These are phyloP conservation scores for Cyclura pinguis DNA, from an alignment of 2,797 vertebrate genomes.

Conservation along the genomic window DNA sequence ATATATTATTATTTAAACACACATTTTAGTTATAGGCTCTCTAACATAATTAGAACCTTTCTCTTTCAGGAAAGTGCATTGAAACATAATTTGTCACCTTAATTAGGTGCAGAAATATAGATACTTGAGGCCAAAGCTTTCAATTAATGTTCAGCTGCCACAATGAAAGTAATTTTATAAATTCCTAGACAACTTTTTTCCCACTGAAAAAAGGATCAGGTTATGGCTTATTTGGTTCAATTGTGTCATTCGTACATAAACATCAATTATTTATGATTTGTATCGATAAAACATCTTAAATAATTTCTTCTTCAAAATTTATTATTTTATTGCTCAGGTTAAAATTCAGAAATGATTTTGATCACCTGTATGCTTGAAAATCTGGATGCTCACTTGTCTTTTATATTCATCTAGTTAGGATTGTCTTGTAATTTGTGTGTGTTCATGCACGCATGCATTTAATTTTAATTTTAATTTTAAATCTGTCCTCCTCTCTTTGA, in stretches of 20 bases:
- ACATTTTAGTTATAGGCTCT: constrained; percentile 71
- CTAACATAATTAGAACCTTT: constrained; percentile 76
- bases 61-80: constrained; percentile 72
- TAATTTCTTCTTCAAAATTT: constrained; percentile 27
- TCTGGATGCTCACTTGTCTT: not conserved
- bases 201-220: constrained; percentile 51
- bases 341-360: not conserved
- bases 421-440: not conserved
- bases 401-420: not conserved
- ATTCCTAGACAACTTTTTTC: constrained; percentile 50
- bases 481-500: not conserved
- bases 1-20: constrained; percentile 76
- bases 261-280: not conserved
- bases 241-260: not conserved
- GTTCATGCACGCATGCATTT: not conserved
- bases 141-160: constrained; percentile 74
- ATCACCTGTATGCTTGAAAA: not conserved
- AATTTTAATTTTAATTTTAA: not conserved
- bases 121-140: constrained; percentile 65
- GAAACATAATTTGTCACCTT: constrained; percentile 73
- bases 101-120: constrained; percentile 73
- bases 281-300: constrained; percentile 51
- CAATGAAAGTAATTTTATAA: constrained; percentile 70
- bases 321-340: not conserved
- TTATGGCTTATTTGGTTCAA: constrained; percentile 43